Base-by-base conservation (phyloP, 2,797 vertebrate species). In the Epinephelus malabaricus region DNA sequence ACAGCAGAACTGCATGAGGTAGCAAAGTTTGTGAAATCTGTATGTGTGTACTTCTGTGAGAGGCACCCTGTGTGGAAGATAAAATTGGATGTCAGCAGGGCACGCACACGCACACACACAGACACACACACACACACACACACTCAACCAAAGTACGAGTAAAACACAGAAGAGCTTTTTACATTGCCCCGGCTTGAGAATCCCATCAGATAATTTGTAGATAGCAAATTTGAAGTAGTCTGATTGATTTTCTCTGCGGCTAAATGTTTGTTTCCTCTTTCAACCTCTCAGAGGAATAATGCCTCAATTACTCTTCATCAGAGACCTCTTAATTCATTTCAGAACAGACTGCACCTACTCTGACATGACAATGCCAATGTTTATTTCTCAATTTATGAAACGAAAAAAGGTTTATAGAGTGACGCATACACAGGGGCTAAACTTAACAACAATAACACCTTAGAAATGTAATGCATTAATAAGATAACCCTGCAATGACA, bases 21-120 rank as follows among this genome's bases (percentile, higher is more conserved):
- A 1, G 27, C 53, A 46, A 72, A 73, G 73, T 82, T 71, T 81
- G 74, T 64, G 50, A 61, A 73, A 40, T 49, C 38, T 80, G 49
- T 66, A 1, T 53, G 65, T 27, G 67, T 72, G 61, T 66, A 34
- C 38, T 19, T 70, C 64, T 76, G 84, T 65, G 68, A 82, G 82
- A 79, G 53, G 50, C 62, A 40, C 74, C 82, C 84, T 83, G 76
- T 56, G 75, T 87, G 68, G 59, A 78, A 77, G 53, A 65, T 65
- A 65, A 90, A 87, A 89, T 86, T 81, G 47, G 63, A 88, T 86
- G 58, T 85, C 87, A 91, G 91, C 88, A 86, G 79, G 88, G 0
- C 53, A 38, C 71, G 60, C 50, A 61, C 34, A 34, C 34, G 8
- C 53, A 38, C 71, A 65, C 50, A 61, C 30, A 34, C 30, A 34